Percentiles rank a stretch among this genome's conserved stretches.
Evolutionary conservation across 2,888 invertebrate species (phyloP).

Genomic region (Xestia c-nigrum): DNA sequence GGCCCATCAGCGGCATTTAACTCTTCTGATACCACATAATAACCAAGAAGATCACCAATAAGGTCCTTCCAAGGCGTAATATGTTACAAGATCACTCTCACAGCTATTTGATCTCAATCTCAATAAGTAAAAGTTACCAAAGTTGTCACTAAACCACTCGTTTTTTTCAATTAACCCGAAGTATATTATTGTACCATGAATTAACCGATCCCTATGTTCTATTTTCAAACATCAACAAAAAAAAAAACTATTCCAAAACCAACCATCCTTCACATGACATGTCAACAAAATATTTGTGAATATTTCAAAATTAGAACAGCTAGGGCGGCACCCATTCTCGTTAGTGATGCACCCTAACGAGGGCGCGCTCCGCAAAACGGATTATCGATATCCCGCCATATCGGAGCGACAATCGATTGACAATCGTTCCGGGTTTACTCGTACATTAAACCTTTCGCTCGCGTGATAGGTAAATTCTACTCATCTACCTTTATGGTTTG

Average conservation of each 20-base stretch:
- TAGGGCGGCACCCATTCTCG: constrained; percentile 65
- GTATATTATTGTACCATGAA: too few species aligned
- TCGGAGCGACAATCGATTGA: constrained; percentile 69
- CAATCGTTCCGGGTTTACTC: constrained; percentile 63
- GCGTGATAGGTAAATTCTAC: constrained; percentile 60
- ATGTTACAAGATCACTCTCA: not conserved
- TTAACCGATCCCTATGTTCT: not conserved
- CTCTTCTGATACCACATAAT: too few species aligned
- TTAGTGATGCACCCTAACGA: constrained; percentile 72
- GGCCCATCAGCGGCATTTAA: too few species aligned
- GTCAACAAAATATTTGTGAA: constrained; percentile 55
- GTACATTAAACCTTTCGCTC: constrained; percentile 60
- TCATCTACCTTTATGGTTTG: constrained; percentile 47
- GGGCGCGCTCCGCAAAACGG: constrained; percentile 68
- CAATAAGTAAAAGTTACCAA: not conserved
- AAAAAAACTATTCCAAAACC: not conserved
- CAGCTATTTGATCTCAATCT: not conserved
- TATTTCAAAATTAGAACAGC: constrained; percentile 67
- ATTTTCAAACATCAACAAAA: not conserved
- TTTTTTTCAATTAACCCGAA: not conserved
- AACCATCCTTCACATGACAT: constrained; percentile 2
- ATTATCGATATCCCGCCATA: constrained; percentile 70
- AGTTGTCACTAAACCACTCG: not conserved
- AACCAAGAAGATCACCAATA: too few species aligned
- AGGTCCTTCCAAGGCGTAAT: too few species aligned